Base-by-base conservation (phyloP, 2,113 vertebrate genomes). In the Vulpes lagopus region DNA sequence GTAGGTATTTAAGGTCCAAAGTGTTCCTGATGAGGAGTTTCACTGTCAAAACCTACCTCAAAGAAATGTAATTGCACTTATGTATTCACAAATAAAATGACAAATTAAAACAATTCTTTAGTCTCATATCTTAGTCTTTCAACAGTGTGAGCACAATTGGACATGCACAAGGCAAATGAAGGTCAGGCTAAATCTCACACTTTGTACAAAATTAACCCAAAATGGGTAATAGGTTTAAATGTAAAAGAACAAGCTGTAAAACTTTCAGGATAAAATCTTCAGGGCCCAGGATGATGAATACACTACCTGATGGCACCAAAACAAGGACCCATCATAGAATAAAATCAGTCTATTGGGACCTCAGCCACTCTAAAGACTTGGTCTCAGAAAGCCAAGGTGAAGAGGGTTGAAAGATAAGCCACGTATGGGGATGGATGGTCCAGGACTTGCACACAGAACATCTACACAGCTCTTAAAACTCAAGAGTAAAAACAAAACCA, bases 201-300 rank as follows among this genome's bases (percentile, higher is more conserved):
- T 0, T 59, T 32, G n/a, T 27, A 74, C 16, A 76, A 83, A 93
- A 78, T n/a, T 69, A 80, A 67, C 38, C 79, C 27, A 74, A 51
- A 95, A 76, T 43, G 35, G 51, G 11, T 23, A 27, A 49, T 23
- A 71, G 38, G 19, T 23, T 84, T n/a, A 84, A 62, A 65, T 60
- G 32, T 87, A 73, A 93, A 93, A 74, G 32, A 71, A 20, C 67
- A 76, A 82, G 6, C 51, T 57, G 51, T 82, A 49, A 55, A 93
- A 74, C 32, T 82, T 62, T 60, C 12, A 93, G 25, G 23, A 38
- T n/a, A 71, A 84, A 67, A 60, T 82, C 74, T 83, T 23, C 0
- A 0, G 49, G 43, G 32, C 11, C 1, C 0, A 89, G 27, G 55
- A 19, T 88, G 55, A 22, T 43, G 27, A 73, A 62, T 16, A 55